A percentile compares a stretch with the other conserved stretches of the same genome.
phyloP scores from a whole-genome alignment of 2,113 vertebrate species.

The Syngnathus typhle region DNA sequence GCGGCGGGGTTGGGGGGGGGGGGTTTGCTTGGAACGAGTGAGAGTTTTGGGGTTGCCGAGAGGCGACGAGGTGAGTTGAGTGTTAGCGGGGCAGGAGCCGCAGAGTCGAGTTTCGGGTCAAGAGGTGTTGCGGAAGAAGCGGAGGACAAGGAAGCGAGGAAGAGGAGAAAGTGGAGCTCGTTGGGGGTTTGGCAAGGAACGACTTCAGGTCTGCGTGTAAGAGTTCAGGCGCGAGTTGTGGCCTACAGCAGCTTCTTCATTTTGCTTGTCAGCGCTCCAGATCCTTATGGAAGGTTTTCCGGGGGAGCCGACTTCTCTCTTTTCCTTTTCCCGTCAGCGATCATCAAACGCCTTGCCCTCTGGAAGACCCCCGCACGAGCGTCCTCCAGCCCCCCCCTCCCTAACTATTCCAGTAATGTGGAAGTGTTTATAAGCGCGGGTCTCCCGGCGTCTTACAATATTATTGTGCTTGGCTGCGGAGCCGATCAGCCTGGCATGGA shows the following conservation, averaged over 20 bases:
- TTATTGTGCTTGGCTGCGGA: conserved; percentile 64
- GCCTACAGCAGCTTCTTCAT: no score
- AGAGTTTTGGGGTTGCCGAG: conserved; percentile 36
- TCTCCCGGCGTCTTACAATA: conserved; percentile 45
- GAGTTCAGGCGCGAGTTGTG: no score
- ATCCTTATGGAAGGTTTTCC: not conserved
- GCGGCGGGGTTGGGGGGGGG: not conserved
- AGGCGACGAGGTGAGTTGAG: conserved; percentile 41
- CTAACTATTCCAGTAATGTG: conserved; percentile 59
- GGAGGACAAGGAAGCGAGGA: not conserved
- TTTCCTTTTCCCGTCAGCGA: conserved; percentile 36
- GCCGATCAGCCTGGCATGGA: conserved; percentile 39
- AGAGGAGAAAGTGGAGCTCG: not conserved
- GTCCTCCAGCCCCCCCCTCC: conserved; percentile 37
- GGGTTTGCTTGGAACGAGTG: conserved; percentile 15
- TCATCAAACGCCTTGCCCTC: conserved; percentile 43
- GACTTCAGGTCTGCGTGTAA: no score
- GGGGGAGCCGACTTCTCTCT: conserved; percentile 16
- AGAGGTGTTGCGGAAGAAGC: conserved; percentile 20
- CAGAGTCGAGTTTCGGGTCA: conserved; percentile 47
- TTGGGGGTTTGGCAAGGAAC: not conserved
- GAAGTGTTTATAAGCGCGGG: conserved; percentile 57
- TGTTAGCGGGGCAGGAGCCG: conserved; percentile 33
- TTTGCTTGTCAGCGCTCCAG: not conserved
- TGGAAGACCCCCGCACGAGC: conserved; percentile 48